phyloP scores from a whole-genome alignment of 1,140 invertebrate genomes.

The Copidosoma floridanum region DNA sequence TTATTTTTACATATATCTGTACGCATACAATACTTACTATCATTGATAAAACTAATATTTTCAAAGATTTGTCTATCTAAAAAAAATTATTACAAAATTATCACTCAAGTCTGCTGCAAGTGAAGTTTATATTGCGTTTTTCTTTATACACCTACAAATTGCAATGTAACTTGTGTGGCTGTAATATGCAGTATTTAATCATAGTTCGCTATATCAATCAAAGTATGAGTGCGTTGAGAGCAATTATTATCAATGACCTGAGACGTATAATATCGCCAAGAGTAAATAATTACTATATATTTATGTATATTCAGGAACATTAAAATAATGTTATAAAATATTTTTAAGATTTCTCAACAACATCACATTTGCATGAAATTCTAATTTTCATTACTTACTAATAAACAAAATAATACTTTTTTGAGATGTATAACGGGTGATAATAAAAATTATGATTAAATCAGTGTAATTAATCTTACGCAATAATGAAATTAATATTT shows the following conservation, averaged over 20 bases:
- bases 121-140: background rate
- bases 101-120: no score
- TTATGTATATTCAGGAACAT: background rate
- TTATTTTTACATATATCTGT: constrained; percentile 15
- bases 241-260: no score
- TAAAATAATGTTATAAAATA: background rate
- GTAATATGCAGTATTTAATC: background rate
- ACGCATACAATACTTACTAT: constrained; percentile 27
- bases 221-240: background rate
- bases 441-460: constrained; percentile 9
- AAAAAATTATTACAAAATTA: constrained; percentile 11
- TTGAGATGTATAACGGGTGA: background rate
- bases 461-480: no score
- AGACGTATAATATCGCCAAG: no score
- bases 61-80: constrained; percentile 2
- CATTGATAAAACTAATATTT: constrained; percentile 17
- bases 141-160: background rate
- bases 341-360: background rate
- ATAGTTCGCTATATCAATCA: background rate
- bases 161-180: no score
- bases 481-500: background rate
- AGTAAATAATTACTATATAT: background rate
- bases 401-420: constrained; percentile 9
- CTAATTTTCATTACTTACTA: background rate
- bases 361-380: background rate